Evolutionary conservation across 2,797 vertebrate species (phyloP).

Genomic region (Syndactyla subalaris): DNA sequence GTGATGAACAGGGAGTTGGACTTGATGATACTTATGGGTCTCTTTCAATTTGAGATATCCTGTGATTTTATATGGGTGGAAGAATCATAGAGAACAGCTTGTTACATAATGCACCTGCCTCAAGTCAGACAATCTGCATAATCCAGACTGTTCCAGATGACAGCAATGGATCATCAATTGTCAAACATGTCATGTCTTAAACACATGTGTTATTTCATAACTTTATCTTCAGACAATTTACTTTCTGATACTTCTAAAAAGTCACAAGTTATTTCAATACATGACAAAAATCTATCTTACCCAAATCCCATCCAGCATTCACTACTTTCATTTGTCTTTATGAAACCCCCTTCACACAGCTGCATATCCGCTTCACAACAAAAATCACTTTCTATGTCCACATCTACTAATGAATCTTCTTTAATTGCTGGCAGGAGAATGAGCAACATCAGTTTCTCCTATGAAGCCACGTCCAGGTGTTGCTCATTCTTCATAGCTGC

Average conservation of each 20-base stretch:
- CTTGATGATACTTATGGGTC: neutral
- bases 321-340: slow-evolving; percentile 13
- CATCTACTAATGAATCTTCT: slow-evolving; percentile 26
- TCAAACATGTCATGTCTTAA: neutral
- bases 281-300: slow-evolving; percentile 7
- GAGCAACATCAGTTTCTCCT: neutral
- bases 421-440: neutral
- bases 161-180: neutral
- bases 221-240: slow-evolving; percentile 3
- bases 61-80: neutral
- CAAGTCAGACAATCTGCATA: neutral
- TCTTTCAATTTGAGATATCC: neutral
- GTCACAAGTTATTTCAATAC: neutral
- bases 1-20: neutral
- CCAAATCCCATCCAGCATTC: neutral
- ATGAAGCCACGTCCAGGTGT: neutral
- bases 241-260: neutral
- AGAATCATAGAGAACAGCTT: neutral
- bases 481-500: neutral
- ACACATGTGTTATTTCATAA: neutral
- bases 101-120: neutral
- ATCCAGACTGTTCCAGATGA: neutral
- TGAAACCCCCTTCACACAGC: neutral
- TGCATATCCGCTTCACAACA: neutral
- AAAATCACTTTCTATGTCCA: neutral